Conservation (phyloP, 2,113 vertebrate species). For the Sakesphorus luctuosus region DNA sequence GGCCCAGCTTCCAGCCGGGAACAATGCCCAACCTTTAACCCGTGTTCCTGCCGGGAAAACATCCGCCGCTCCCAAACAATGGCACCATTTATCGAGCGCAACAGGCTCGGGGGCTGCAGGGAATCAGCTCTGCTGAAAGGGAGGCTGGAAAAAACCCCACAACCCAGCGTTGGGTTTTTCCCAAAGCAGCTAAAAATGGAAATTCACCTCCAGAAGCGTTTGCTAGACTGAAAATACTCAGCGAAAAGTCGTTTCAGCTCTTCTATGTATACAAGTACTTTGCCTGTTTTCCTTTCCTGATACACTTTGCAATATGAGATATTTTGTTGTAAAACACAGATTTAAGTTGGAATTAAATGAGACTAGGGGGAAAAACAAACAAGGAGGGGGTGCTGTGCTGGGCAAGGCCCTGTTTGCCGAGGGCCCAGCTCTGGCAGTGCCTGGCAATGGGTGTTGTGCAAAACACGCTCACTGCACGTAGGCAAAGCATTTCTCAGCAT, state of each 20-base stretch:
- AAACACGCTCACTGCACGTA: neutral
- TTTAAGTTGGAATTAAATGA: neutral
- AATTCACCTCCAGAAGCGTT: neutral
- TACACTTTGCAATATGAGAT: accelerated
- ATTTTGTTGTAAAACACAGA: neutral
- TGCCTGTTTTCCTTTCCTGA: neutral
- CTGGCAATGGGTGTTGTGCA: neutral
- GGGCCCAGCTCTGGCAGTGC: neutral
- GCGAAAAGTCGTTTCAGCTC: neutral
- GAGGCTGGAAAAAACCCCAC: neutral
- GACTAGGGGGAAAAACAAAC: accelerated
- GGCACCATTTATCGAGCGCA: conserved; percentile 48
- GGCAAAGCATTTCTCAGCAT: neutral
- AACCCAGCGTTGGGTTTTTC: no score
- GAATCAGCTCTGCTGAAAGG: neutral
- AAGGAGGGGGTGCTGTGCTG: neutral
- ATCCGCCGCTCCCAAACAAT: conserved; percentile 45
- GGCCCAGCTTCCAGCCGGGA: conserved; percentile 8
- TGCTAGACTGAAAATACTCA: neutral
- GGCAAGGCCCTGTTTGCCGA: neutral
- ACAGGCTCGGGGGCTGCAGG: conserved; percentile 8
- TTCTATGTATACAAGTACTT: accelerated
- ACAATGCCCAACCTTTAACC: conserved; percentile 56
- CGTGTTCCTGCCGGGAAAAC: conserved; percentile 26
- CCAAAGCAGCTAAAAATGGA: neutral